Conservation (phyloP, 1,140 invertebrate genomes). For the Trachelipus rathkii region DNA sequence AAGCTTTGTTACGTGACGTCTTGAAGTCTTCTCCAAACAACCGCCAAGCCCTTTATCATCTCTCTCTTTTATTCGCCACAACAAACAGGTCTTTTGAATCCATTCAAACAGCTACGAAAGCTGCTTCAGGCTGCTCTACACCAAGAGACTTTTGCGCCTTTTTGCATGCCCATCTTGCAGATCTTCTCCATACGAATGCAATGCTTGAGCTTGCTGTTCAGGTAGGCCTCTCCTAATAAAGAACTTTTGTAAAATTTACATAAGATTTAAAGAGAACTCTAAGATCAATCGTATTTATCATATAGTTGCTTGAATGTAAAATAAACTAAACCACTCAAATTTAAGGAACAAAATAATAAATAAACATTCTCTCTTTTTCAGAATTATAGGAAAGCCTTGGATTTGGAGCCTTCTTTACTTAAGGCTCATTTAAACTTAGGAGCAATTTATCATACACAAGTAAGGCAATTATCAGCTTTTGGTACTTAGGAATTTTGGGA, state of each 20-base stretch:
- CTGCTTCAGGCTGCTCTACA: slow-evolving; percentile 6
- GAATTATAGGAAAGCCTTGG: not conserved
- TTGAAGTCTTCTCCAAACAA: slow-evolving; percentile 23
- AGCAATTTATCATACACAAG: slow-evolving; percentile 7
- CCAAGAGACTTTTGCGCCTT: slow-evolving; percentile 27
- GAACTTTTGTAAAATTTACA: too few relatives aligned
- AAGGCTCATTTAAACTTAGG: slow-evolving; percentile 6
- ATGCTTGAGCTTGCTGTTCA: slow-evolving; percentile 26
- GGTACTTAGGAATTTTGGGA: not conserved
- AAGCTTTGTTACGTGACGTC: slow-evolving; percentile 25
- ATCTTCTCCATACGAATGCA: slow-evolving; percentile 29
- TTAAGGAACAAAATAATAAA: too few relatives aligned
- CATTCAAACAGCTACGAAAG: slow-evolving; percentile 21
- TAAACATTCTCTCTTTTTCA: not conserved
- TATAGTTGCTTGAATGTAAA: too few relatives aligned
- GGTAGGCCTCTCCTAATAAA: slow-evolving; percentile 8
- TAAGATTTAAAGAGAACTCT: too few relatives aligned
- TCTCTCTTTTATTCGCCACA: slow-evolving; percentile 27
- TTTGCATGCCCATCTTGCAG: slow-evolving; percentile 29
- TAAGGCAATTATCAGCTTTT: not conserved
- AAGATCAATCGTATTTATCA: too few relatives aligned
- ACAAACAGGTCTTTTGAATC: slow-evolving; percentile 33
- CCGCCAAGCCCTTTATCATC: slow-evolving; percentile 31
- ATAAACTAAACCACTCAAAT: too few relatives aligned
- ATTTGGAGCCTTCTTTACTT: not conserved